Percentiles rank a stretch among this genome's conserved stretches.
Conservation (phyloP, 1,140 invertebrate species). For the Chironomus striatipennis region DNA sequence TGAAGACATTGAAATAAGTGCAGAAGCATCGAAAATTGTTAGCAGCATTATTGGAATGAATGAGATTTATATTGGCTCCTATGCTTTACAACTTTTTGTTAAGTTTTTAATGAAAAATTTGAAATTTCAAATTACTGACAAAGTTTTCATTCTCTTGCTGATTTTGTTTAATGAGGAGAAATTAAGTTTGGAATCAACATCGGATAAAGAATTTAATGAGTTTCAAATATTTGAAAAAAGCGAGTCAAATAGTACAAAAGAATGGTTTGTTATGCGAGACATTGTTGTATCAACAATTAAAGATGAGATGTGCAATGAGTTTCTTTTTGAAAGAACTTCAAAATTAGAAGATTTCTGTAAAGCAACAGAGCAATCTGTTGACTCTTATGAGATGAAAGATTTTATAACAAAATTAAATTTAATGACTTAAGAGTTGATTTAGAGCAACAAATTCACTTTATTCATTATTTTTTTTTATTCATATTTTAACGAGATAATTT, state of each 20-base stretch:
- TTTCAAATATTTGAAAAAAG: conserved; percentile 35
- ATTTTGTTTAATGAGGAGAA: conserved; percentile 30
- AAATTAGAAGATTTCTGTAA: too few relatives aligned
- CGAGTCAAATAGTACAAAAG: conserved; percentile 34
- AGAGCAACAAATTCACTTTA: conserved; percentile 13
- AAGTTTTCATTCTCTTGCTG: conserved; percentile 28
- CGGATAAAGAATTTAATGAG: conserved; percentile 26
- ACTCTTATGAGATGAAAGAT: too few relatives aligned
- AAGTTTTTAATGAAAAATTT: conserved; percentile 20
- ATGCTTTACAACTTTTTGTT: not conserved
- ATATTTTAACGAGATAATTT: conserved; percentile 10
- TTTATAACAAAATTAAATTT: too few relatives aligned
- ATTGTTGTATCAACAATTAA: too few relatives aligned
- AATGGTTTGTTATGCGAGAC: conserved; percentile 23
- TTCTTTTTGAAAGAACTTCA: too few relatives aligned
- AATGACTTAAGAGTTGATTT: not conserved
- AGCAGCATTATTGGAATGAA: not conserved
- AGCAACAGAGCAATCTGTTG: too few relatives aligned
- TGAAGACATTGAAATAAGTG: conserved; percentile 33
- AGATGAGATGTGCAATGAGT: too few relatives aligned
- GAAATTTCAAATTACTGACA: conserved; percentile 12
- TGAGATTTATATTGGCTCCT: not conserved
- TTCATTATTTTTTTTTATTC: conserved; percentile 2
- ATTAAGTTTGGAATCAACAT: conserved; percentile 17
- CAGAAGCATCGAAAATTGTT: conserved; percentile 27